Base-by-base conservation (phyloP, 2,888 invertebrate genomes). In the Dermolepida albohirtum region DNA sequence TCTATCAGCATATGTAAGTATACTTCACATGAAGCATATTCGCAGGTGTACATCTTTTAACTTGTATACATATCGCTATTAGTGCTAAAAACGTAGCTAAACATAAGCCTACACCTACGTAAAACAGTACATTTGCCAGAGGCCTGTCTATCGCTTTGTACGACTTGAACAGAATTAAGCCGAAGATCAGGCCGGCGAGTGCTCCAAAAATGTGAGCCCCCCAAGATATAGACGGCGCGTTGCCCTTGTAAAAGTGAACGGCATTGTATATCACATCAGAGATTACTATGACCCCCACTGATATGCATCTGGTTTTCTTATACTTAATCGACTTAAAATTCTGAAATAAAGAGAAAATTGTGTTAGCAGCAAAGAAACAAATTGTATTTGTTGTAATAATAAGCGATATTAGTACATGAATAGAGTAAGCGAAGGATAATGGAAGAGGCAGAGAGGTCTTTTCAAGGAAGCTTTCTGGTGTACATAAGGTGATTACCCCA, bases 171-270 rank as follows among this genome's bases (percentile, higher is more conserved):
- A 89, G 79, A 10, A 89, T 80, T 66, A 90, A 86, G 5, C 89
- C 90, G 2, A 91, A 76, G 5, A 91, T 83, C 1, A 90, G 82
- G 0, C 92, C 93, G 0, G 88, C 85, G 0, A 88, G 79, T 2
- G 90, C 92, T 4, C 93, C 93, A 5, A 89, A 87, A 12, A 87
- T 83, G 78, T 93, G 93, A 5, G 92, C 91, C 0, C 90, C 87
- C 88, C 92, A 88, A 44, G 92, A 91, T 69, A 92, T 86, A 40
- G 84, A 81, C 11, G 87, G 86, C 77, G 84, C 84, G 44, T 82
- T 80, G 69, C 82, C 82, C 47, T 80, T 75, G 73, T 80, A 78
- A 63, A 82, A 81, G 73, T 87, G 87, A 66, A 83, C 81, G n/a
- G 83, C 74, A 44, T 85, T 85, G 74, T 84, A 88, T 11, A 87